These are phyloP conservation scores for Genyomyrus donnyi DNA, from an alignment of 2,113 vertebrate species.

Conservation along the genomic window DNA sequence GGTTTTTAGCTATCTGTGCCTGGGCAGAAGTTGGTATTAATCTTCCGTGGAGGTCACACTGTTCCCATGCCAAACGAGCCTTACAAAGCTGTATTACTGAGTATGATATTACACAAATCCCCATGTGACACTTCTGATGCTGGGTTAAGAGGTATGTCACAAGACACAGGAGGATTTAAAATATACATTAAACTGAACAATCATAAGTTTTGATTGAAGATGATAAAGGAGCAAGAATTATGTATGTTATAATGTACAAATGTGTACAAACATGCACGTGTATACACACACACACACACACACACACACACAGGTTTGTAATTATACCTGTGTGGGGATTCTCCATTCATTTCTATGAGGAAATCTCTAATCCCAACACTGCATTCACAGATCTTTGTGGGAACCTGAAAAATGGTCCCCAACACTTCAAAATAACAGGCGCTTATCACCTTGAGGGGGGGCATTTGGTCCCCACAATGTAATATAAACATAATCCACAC, in stretches of 20 bases:
- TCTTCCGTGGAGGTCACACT: conserved; percentile 28
- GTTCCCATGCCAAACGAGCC: conserved; percentile 19
- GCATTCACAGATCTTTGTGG: no score
- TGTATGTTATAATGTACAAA: neutral
- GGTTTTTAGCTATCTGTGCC: conserved; percentile 12
- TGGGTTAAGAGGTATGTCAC: conserved; percentile 4
- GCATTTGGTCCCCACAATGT: no score
- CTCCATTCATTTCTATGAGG: no score
- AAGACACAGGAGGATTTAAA: neutral
- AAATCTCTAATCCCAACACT: no score
- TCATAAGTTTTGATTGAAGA: neutral
- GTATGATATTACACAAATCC: conserved; percentile 25
- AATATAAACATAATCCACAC: no score
- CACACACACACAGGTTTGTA: neutral
- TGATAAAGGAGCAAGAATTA: neutral
- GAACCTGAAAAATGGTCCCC: no score
- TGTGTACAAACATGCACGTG: neutral
- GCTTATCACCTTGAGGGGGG: no score
- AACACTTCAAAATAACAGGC: no score
- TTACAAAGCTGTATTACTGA: conserved; percentile 13
- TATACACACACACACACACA: no score
- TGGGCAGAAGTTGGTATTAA: conserved; percentile 20
- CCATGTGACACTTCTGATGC: conserved; percentile 5
- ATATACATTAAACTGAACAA: neutral
- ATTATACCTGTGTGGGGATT: no score